phyloP scores from a whole-genome alignment of 2,797 vertebrate species.

The Acipenser transmontanus region DNA sequence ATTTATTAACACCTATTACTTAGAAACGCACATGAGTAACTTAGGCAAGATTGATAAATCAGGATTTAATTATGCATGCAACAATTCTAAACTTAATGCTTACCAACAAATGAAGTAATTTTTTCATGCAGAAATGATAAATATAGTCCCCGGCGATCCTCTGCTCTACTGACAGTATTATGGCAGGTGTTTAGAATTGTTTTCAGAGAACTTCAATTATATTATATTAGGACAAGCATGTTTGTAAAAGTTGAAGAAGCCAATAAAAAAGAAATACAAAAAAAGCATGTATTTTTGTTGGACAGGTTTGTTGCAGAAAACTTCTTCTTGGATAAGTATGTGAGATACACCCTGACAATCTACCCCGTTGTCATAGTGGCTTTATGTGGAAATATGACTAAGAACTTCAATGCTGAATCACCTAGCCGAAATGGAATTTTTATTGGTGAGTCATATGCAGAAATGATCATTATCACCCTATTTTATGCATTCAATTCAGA shows the following conservation, averaged over 20 bases:
- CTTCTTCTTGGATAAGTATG: slow-evolving; percentile 54
- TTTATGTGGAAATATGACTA: slow-evolving; percentile 36
- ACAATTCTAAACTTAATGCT: background rate
- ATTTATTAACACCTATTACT: no score
- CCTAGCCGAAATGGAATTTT: slow-evolving; percentile 34
- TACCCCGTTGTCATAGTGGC: slow-evolving; percentile 60
- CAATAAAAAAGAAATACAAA: background rate
- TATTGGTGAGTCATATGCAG: slow-evolving; percentile 42
- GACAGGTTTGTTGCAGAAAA: slow-evolving; percentile 67
- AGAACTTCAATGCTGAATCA: slow-evolving; percentile 15
- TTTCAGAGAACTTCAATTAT: no score
- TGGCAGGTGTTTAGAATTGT: no score
- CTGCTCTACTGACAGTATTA: no score
- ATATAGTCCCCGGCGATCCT: no score
- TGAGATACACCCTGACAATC: slow-evolving; percentile 57
- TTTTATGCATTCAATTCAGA: no score
- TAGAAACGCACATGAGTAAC: no score
- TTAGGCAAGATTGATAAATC: no score
- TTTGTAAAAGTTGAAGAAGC: no score
- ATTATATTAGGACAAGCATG: no score
- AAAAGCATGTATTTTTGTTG: slow-evolving; percentile 15
- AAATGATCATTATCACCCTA: no score
- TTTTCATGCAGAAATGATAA: background rate
- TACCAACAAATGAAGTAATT: background rate
- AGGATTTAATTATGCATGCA: no score